Conservation (phyloP, 2,113 vertebrate genomes). For the Hyla sarda region DNA sequence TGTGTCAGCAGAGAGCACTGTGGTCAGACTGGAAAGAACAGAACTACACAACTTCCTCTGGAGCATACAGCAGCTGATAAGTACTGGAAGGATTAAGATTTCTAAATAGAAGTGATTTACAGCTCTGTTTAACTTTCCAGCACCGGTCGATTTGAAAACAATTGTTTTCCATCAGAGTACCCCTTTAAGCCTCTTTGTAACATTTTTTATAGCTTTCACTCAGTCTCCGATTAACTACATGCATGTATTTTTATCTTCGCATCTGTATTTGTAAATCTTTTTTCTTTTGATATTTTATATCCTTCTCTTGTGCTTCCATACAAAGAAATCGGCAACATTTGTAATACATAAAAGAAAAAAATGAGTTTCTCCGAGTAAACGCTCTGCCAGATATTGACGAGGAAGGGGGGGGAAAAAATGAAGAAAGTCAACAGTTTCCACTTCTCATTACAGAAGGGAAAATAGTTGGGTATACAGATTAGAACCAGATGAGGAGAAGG, state of each 20-base stretch:
- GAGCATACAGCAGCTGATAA: too few relatives aligned
- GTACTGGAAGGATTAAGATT: too few relatives aligned
- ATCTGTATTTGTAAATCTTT: neutral
- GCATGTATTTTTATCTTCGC: neutral
- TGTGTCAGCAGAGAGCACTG: too few relatives aligned
- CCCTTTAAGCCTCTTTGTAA: too few relatives aligned
- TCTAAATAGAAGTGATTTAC: too few relatives aligned
- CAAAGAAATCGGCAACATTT: constrained; percentile 6
- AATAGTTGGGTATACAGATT: constrained; percentile 5
- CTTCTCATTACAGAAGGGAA: constrained; percentile 20
- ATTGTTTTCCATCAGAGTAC: too few relatives aligned
- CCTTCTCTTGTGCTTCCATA: neutral
- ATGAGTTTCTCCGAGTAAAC: constrained; percentile 7
- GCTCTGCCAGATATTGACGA: constrained; percentile 12
- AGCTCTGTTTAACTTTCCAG: too few relatives aligned
- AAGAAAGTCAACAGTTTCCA: constrained; percentile 39
- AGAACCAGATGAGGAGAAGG: constrained; percentile 27
- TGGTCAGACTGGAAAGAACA: too few relatives aligned
- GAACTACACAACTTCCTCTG: too few relatives aligned
- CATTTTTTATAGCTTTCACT: neutral
- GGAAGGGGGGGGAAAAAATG: constrained; percentile 22
- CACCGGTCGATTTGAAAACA: too few relatives aligned
- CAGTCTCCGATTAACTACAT: neutral
- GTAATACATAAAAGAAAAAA: neutral
- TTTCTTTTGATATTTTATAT: neutral